Conservation (phyloP, 2,797 vertebrate species). For the Arctocebus calabarensis region DNA sequence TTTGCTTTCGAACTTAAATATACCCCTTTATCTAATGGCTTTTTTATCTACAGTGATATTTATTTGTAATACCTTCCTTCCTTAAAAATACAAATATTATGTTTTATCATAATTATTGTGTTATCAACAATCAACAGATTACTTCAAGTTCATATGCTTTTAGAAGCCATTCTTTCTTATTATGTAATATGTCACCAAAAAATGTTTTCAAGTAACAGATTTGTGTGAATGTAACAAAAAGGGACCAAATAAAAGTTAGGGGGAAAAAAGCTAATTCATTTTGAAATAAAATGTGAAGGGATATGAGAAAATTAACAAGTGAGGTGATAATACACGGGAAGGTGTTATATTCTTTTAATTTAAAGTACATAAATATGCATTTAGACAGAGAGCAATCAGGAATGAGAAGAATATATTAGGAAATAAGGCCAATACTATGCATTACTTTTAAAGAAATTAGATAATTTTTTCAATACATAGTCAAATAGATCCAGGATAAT, state of each 20-base stretch:
- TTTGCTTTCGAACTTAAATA: slow-evolving; percentile 22
- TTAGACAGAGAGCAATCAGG: background rate
- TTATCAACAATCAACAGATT: slow-evolving; percentile 10
- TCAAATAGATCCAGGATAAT: background rate
- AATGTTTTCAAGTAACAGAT: background rate
- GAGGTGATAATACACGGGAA: background rate
- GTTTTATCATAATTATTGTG: background rate
- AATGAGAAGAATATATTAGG: slow-evolving; percentile 34
- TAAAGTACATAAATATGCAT: slow-evolving; percentile 33
- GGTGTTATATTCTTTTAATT: slow-evolving; percentile 25
- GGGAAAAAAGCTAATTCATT: slow-evolving; percentile 19
- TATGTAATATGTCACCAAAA: background rate
- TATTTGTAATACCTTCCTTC: background rate
- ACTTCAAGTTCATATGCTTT: background rate
- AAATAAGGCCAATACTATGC: background rate
- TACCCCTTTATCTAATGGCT: background rate
- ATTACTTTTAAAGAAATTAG: slow-evolving; percentile 10
- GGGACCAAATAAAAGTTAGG: background rate
- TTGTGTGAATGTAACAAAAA: slow-evolving; percentile 8
- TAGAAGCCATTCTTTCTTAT: background rate
- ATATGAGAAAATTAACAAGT: slow-evolving; percentile 38
- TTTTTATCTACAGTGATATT: slow-evolving; percentile 1
- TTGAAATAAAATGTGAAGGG: slow-evolving; percentile 43
- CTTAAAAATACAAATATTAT: background rate
- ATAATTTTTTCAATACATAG: background rate